Conservation (phyloP, 2,797 vertebrate genomes). For the Anolis apletophallus region DNA sequence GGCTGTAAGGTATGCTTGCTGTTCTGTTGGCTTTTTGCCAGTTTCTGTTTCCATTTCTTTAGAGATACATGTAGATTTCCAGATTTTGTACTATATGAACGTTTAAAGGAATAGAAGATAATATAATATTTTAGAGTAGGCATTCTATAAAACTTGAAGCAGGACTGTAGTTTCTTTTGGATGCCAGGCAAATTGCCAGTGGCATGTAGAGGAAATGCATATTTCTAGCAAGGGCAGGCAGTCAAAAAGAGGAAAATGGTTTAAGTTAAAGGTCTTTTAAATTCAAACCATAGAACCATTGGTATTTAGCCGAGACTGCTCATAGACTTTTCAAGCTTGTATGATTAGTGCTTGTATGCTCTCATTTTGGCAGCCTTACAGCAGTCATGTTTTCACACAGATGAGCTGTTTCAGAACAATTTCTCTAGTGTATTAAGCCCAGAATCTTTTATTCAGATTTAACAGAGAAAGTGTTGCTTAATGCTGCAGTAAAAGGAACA, state of each 20-base stretch:
- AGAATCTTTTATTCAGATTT: slow-evolving; percentile 41
- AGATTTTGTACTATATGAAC: neutral
- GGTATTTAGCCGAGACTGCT: slow-evolving; percentile 28
- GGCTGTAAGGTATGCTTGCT: neutral
- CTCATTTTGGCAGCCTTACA: slow-evolving; percentile 62
- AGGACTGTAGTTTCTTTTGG: neutral
- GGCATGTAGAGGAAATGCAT: slow-evolving; percentile 17
- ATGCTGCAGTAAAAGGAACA: slow-evolving; percentile 33
- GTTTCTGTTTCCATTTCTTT: neutral
- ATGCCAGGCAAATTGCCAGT: neutral
- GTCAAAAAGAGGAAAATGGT: neutral
- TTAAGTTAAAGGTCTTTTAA: slow-evolving; percentile 19
- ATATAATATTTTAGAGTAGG: neutral
- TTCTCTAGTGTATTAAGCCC: slow-evolving; percentile 60
- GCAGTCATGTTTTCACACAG: slow-evolving; percentile 48
- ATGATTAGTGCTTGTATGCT: slow-evolving; percentile 49
- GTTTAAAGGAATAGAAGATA: neutral
- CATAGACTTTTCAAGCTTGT: slow-evolving; percentile 35
- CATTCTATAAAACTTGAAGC: neutral
- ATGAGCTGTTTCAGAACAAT: slow-evolving; percentile 56
- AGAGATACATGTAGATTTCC: neutral
- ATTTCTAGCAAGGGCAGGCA: slow-evolving; percentile 1
- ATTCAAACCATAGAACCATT: slow-evolving; percentile 16
- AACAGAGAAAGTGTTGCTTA: slow-evolving; percentile 47
- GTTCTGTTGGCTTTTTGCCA: neutral